Percentiles rank a stretch among this genome's conserved stretches.
Evolutionary conservation across 2,113 vertebrate species (phyloP).

Genomic region (Cebidichthys violaceus): DNA sequence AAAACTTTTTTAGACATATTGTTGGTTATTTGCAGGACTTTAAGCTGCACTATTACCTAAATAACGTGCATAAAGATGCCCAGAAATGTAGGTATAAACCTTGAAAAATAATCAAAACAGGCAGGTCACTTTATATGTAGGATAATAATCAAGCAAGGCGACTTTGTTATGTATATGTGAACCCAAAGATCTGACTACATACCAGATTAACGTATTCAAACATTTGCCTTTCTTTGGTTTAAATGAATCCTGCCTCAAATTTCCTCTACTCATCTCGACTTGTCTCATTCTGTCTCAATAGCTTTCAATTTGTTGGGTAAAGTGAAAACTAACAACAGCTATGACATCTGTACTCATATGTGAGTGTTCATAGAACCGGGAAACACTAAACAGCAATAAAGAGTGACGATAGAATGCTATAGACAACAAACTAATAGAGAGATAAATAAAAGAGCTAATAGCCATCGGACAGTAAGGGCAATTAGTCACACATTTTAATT

Average conservation of each 20-base stretch:
- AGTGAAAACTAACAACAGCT: not conserved
- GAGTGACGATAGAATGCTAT: not conserved
- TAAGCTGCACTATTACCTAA: not conserved
- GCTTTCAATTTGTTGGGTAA: not conserved
- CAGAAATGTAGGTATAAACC: not conserved
- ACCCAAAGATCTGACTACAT: not conserved
- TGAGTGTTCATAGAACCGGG: not conserved
- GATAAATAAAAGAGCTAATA: slow-evolving; percentile 8
- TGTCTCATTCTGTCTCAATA: not conserved
- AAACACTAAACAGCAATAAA: not conserved
- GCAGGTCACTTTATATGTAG: not conserved
- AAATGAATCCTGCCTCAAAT: too few relatives aligned
- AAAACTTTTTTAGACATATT: not conserved
- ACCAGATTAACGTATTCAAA: not conserved
- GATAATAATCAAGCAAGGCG: not conserved
- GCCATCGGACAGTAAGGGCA: not conserved
- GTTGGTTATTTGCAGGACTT: not conserved
- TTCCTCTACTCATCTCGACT: not conserved
- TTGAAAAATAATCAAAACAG: not conserved
- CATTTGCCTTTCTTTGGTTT: not conserved
- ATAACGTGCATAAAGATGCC: not conserved
- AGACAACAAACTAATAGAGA: not conserved
- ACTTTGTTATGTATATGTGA: not conserved
- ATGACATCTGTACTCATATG: not conserved
- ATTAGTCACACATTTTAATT: slow-evolving; percentile 10